Conservation (phyloP, 2,113 vertebrate species). For the Eulemur rufifrons region DNA sequence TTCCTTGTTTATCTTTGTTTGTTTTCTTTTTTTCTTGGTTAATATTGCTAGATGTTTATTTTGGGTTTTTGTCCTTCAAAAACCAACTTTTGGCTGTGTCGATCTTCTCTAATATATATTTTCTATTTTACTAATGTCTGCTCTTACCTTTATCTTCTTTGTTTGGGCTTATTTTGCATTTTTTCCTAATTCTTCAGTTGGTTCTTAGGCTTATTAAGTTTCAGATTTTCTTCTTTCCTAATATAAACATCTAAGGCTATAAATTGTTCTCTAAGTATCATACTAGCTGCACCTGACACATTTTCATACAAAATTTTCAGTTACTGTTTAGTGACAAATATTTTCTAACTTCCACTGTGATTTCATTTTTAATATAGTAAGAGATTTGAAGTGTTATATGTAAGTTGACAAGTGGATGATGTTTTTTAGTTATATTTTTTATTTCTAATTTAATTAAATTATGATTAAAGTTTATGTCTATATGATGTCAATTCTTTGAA, state of each 20-base stretch:
- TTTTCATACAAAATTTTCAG: background rate
- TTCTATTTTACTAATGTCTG: background rate
- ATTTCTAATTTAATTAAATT: constrained; percentile 27
- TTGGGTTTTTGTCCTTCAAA: background rate
- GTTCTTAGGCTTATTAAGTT: background rate
- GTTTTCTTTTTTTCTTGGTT: background rate
- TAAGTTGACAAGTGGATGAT: background rate
- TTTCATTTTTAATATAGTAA: background rate
- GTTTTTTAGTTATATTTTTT: background rate
- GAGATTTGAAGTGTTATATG: background rate
- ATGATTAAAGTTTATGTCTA: background rate
- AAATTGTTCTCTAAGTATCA: background rate
- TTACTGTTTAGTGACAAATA: background rate
- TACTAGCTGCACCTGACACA: background rate
- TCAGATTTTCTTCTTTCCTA: constrained; percentile 28
- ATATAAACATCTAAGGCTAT: background rate
- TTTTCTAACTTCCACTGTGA: background rate
- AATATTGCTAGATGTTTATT: background rate
- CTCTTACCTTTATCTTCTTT: background rate
- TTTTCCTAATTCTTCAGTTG: background rate
- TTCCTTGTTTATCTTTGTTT: background rate
- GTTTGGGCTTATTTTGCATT: background rate
- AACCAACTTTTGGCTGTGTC: background rate
- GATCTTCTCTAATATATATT: background rate
- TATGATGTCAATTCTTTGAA: background rate